phyloP scores from a whole-genome alignment of 2,113 vertebrate genomes.

The Pangasianodon gigas region DNA sequence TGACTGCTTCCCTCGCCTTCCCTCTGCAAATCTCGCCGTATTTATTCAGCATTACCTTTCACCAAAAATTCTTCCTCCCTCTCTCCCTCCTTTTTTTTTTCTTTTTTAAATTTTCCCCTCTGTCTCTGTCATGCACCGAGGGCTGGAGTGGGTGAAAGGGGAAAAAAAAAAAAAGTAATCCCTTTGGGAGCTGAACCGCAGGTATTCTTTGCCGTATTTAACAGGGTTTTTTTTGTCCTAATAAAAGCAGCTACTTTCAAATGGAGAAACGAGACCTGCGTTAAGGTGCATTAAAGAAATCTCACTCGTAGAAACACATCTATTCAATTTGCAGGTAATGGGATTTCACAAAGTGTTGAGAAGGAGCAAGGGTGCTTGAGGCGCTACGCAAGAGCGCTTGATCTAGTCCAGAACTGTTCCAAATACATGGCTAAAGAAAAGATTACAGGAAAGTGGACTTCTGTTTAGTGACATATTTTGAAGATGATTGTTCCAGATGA shows the following conservation, averaged over 20 bases:
- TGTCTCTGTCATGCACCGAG: conserved; percentile 53
- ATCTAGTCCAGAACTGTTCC: background rate
- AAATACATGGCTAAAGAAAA: background rate
- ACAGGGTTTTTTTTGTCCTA: conserved; percentile 71
- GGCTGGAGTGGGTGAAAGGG: background rate
- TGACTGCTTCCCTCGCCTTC: conserved; percentile 63
- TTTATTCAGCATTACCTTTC: conserved; percentile 75
- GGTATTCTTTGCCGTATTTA: conserved; percentile 55
- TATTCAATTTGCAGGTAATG: conserved; percentile 91
- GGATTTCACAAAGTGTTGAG: conserved; percentile 75
- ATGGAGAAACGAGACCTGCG: conserved; percentile 73
- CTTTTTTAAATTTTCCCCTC: conserved; percentile 7
- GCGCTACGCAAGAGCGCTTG: background rate
- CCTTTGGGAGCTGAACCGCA: conserved; percentile 44
- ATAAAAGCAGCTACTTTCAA: conserved; percentile 68
- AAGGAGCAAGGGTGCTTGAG: conserved; percentile 11
- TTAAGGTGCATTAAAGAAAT: conserved; percentile 86
- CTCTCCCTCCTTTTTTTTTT: conserved; percentile 23
- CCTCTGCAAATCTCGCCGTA: conserved; percentile 71
- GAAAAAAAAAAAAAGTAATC: conserved; percentile 50
- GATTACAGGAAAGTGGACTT: background rate
- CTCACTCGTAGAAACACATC: conserved; percentile 81
- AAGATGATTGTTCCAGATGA: background rate
- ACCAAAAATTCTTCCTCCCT: conserved; percentile 62
- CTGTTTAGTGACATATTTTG: background rate